phyloP scores from a whole-genome alignment of 2,888 invertebrate genomes.

The Drosophila kuntzei region DNA sequence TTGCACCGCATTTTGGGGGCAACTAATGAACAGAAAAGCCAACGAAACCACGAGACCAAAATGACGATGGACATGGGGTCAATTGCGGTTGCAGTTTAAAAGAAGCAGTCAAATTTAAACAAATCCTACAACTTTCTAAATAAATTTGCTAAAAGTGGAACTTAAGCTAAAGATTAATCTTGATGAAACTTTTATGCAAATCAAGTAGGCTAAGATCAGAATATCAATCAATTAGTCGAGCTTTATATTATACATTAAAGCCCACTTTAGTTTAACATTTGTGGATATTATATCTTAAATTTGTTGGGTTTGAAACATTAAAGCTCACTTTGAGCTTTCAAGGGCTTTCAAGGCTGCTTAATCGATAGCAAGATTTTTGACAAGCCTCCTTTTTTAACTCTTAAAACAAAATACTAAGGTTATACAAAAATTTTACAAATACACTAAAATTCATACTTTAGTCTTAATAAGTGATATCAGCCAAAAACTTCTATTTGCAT shows the following conservation, averaged over 20 bases:
- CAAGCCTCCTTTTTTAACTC: too few relatives aligned
- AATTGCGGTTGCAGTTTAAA: constrained; percentile 10
- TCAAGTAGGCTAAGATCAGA: not conserved
- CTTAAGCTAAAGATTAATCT: too few relatives aligned
- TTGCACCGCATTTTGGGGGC: constrained; percentile 44
- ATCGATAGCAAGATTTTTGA: too few relatives aligned
- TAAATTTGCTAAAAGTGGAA: too few relatives aligned
- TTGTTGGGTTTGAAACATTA: too few relatives aligned
- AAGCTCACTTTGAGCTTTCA: not conserved
- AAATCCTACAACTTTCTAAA: not conserved
- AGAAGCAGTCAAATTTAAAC: not conserved
- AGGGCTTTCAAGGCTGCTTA: not conserved
- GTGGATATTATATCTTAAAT: too few relatives aligned
- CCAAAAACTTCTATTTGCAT: too few relatives aligned
- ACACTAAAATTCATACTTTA: too few relatives aligned
- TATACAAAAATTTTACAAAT: too few relatives aligned
- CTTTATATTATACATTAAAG: not conserved
- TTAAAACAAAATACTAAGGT: too few relatives aligned
- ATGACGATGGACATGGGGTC: not conserved
- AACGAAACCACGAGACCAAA: not conserved
- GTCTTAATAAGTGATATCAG: too few relatives aligned
- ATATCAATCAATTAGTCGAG: not conserved
- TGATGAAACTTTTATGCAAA: not conserved
- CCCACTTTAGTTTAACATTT: too few relatives aligned
- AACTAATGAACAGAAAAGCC: constrained; percentile 18